phyloP scores from a whole-genome alignment of 2,888 invertebrate species.

The Amiota mariae region DNA sequence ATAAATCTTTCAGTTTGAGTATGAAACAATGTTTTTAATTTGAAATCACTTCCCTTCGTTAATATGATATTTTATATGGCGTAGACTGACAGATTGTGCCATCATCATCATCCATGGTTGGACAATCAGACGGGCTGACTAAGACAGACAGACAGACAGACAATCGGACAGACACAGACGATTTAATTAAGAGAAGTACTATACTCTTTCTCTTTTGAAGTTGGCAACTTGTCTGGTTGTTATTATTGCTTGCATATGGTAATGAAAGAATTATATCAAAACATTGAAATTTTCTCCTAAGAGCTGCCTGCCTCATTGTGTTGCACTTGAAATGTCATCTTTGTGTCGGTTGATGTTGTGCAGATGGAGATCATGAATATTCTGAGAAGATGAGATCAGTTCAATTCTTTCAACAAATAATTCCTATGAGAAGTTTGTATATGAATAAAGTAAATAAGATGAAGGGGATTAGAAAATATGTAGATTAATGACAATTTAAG shows the following conservation, averaged over 20 bases:
- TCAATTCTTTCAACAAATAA: not conserved
- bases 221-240: not conserved
- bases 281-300: constrained; percentile 49
- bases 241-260: constrained; percentile 48
- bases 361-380: constrained; percentile 41
- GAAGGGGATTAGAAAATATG: not conserved
- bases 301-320: not conserved
- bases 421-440: not conserved
- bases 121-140: constrained; percentile 3
- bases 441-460: not conserved
- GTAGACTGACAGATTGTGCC: constrained; percentile 23
- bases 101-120: too few relatives aligned
- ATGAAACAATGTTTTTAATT: constrained; percentile 48
- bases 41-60: constrained; percentile 55
- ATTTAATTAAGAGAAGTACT: constrained; percentile 20
- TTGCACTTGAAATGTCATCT: constrained; percentile 67
- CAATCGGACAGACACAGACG: not conserved
- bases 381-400: not conserved
- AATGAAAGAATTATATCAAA: constrained; percentile 62
- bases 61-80: constrained; percentile 28
- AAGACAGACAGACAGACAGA: constrained; percentile 9
- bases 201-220: not conserved
- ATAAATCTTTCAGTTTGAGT: constrained; percentile 25
- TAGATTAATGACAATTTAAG: not conserved
- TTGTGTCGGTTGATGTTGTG: constrained; percentile 58